Conservation (phyloP, 2,888 invertebrate species). For the Pseudoips prasinana region DNA sequence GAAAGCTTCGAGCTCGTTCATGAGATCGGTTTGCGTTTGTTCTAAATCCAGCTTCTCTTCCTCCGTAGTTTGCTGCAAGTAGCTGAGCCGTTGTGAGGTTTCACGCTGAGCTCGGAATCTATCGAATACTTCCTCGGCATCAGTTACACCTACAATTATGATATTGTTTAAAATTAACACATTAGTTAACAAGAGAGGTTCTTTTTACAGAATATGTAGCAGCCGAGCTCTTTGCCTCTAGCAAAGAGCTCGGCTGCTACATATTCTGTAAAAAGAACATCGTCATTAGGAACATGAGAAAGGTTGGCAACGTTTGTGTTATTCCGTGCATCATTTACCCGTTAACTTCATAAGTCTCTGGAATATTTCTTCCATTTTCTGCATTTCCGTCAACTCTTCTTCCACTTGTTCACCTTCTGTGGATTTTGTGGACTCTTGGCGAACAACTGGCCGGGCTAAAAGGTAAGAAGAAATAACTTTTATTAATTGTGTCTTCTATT, state of each 20-base stretch:
- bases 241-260: too few species aligned
- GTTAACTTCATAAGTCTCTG: slow-evolving; percentile 89
- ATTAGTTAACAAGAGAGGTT: too few species aligned
- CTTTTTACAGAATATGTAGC: too few species aligned
- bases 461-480: too few species aligned
- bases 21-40: slow-evolving; percentile 83
- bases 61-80: slow-evolving; percentile 87
- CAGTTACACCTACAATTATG: slow-evolving; percentile 84
- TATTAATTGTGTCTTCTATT: too few species aligned
- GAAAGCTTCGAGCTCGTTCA: slow-evolving; percentile 87
- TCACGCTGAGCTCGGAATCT: slow-evolving; percentile 88
- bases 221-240: too few species aligned
- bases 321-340: too few species aligned
- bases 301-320: too few species aligned
- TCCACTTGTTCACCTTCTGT: slow-evolving; percentile 65
- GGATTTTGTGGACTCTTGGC: slow-evolving; percentile 83
- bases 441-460: slow-evolving; percentile 66
- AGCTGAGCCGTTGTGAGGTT: slow-evolving; percentile 86
- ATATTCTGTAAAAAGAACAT: too few species aligned
- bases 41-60: slow-evolving; percentile 88
- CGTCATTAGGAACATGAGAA: too few species aligned
- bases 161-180: too few species aligned
- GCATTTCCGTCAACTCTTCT: slow-evolving; percentile 60
- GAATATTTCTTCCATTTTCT: slow-evolving; percentile 85
- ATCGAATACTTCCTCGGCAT: slow-evolving; percentile 87